Evolutionary conservation across 2,888 invertebrate genomes (phyloP).

Genomic region (Chamaedrilus cognettii): DNA sequence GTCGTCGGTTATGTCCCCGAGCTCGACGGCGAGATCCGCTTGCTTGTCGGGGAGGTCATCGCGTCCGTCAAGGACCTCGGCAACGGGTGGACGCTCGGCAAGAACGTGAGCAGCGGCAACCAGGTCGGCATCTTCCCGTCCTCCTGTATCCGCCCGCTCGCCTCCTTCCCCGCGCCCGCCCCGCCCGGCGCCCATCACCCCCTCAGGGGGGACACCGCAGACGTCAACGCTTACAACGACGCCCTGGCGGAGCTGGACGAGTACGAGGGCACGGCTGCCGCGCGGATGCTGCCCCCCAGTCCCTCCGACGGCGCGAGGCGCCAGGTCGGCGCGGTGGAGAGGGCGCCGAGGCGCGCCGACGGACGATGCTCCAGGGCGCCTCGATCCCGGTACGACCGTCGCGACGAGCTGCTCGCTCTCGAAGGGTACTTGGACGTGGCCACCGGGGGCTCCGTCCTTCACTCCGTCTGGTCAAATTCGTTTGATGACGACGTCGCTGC

Average conservation of each 20-base stretch:
- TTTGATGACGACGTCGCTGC: not conserved
- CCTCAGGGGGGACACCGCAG: not conserved
- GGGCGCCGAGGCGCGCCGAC: not conserved
- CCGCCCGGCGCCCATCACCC: not conserved
- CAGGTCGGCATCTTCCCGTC: constrained; percentile 36
- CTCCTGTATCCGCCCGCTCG: constrained; percentile 18
- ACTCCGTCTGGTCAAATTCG: not conserved
- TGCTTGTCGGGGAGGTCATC: constrained; percentile 32
- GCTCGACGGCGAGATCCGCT: constrained; percentile 35
- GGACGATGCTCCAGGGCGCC: not conserved
- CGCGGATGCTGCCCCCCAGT: not conserved
- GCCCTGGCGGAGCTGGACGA: not conserved
- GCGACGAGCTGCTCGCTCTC: not conserved
- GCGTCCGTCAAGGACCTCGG: constrained; percentile 32
- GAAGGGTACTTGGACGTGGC: not conserved
- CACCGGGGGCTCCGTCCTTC: not conserved
- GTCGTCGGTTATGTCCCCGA: constrained; percentile 28
- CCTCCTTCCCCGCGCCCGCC: not conserved
- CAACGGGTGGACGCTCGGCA: constrained; percentile 38
- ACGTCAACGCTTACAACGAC: not conserved
- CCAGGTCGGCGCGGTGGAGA: not conserved
- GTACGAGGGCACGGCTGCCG: not conserved
- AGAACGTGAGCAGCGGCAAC: constrained; percentile 29
- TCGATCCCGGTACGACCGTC: not conserved
- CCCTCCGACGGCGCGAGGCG: not conserved